Evolutionary conservation across 2,888 invertebrate species (phyloP).

Genomic region (Osmoderma eremita): DNA sequence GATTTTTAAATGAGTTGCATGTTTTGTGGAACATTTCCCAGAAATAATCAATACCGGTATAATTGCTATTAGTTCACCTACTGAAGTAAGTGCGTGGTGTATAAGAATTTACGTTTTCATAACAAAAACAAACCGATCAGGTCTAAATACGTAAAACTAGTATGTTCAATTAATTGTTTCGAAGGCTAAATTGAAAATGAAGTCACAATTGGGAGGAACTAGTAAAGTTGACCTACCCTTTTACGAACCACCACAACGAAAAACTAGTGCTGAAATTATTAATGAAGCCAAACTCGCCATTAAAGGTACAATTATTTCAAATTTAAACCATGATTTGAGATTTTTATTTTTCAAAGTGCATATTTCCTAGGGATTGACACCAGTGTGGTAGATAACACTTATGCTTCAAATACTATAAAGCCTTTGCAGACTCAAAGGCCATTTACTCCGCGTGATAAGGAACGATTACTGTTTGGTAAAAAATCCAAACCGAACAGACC

Average conservation of each 20-base stretch:
- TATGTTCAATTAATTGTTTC: neutral
- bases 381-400: constrained; percentile 60
- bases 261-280: constrained; percentile 84
- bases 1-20: constrained; percentile 52
- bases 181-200: constrained; percentile 26
- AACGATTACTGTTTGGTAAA: constrained; percentile 79
- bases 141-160: neutral
- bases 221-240: constrained; percentile 63
- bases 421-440: constrained; percentile 84
- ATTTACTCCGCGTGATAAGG: constrained; percentile 84
- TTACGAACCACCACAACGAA: constrained; percentile 71
- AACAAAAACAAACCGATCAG: constrained; percentile 14
- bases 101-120: neutral
- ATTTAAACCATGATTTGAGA: neutral
- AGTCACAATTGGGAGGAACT: constrained; percentile 37
- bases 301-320: constrained; percentile 53
- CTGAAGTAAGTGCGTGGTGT: constrained; percentile 9
- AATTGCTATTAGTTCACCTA: constrained; percentile 42
- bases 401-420: constrained; percentile 60
- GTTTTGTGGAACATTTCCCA: constrained; percentile 51
- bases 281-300: constrained; percentile 78
- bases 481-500: constrained; percentile 69
- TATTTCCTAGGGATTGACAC: constrained; percentile 54
- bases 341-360: neutral
- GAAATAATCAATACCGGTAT: constrained; percentile 58